Evolutionary conservation across 1,140 invertebrate genomes (phyloP).

Genomic region (Macrotrachela quadricornifera): DNA sequence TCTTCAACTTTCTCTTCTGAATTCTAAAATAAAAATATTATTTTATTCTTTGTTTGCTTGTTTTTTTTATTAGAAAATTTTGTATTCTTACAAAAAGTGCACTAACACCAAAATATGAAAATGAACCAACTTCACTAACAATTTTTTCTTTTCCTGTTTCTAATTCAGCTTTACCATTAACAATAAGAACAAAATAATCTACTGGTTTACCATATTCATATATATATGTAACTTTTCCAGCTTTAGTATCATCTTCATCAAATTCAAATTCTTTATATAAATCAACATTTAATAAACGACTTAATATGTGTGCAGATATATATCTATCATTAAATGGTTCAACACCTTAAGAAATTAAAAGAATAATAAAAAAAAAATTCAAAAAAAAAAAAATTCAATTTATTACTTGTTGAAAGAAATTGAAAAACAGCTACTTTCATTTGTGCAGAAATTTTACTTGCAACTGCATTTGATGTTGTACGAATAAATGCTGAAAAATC

Average conservation of each 20-base stretch:
- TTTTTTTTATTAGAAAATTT: background rate
- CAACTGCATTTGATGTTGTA: background rate
- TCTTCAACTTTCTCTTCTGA: too few species aligned
- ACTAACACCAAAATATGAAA: conserved; percentile 8
- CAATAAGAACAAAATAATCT: conserved; percentile 5
- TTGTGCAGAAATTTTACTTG: background rate
- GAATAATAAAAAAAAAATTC: background rate
- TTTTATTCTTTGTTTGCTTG: background rate
- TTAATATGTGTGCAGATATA: background rate
- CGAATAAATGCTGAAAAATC: background rate
- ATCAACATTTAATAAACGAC: background rate
- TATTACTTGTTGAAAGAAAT: background rate
- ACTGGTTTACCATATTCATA: conserved; percentile 4
- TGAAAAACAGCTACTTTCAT: too few species aligned
- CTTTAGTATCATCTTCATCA: background rate
- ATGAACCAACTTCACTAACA: conserved; percentile 1
- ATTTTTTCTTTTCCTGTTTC: conserved; percentile 8
- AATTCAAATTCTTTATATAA: background rate
- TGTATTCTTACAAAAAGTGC: background rate
- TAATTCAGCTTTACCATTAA: conserved; percentile 3
- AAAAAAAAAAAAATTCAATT: background rate
- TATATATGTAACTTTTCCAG: background rate
- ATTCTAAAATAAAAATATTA: background rate
- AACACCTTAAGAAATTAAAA: conserved; percentile 2
- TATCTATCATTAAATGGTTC: conserved; percentile 1